phyloP scores from a whole-genome alignment of 2,113 vertebrate species.

The Ammodramus savannarum region DNA sequence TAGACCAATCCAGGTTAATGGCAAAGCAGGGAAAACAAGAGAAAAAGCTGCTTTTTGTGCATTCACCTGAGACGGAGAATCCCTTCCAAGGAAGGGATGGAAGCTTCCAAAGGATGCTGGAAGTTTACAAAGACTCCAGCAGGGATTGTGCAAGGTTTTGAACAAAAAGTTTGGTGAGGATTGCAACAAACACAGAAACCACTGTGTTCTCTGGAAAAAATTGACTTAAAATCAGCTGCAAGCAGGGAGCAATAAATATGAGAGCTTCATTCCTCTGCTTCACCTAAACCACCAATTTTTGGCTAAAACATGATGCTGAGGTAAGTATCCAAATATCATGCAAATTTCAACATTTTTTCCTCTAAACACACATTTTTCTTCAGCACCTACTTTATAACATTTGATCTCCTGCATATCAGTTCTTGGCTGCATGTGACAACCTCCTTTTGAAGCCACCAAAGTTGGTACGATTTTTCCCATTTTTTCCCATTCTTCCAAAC shows the following conservation, averaged over 20 bases:
- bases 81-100: background rate
- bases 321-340: background rate
- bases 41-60: background rate
- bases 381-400: background rate
- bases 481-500: background rate
- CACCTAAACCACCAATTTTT: background rate
- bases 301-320: background rate
- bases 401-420: background rate
- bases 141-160: background rate
- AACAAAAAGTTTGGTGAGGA: background rate
- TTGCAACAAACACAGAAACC: background rate
- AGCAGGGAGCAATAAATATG: background rate
- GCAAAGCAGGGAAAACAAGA: background rate
- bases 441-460: background rate
- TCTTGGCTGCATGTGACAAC: background rate
- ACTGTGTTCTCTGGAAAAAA: background rate
- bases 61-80: background rate
- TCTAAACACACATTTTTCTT: background rate
- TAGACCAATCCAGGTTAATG: background rate
- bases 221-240: background rate
- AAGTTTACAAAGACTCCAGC: background rate
- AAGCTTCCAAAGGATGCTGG: background rate
- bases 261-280: background rate
- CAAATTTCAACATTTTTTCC: background rate
- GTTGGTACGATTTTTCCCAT: background rate